phyloP scores from a whole-genome alignment of 2,888 invertebrate species.

The Aproaerema taeniolella region DNA sequence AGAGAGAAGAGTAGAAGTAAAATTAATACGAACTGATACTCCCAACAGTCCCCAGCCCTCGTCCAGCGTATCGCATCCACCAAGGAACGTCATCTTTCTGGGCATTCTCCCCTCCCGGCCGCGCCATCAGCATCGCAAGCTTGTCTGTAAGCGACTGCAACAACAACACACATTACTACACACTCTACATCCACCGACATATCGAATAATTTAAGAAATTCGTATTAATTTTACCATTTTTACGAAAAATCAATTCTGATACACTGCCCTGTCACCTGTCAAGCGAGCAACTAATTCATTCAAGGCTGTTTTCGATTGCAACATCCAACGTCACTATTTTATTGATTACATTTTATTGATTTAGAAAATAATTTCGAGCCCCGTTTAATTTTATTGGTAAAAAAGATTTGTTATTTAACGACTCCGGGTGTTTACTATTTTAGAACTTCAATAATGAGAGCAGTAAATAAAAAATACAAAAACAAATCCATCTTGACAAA shows the following conservation, averaged over 20 bases:
- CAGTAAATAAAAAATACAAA: too few species aligned
- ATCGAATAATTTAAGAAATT: conserved; percentile 30
- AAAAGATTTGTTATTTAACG: too few species aligned
- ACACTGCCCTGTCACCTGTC: conserved; percentile 60
- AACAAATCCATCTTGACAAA: too few species aligned
- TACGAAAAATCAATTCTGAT: conserved; percentile 73
- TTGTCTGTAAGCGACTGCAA: conserved; percentile 87
- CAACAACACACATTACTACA: conserved; percentile 35
- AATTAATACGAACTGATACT: conserved; percentile 84
- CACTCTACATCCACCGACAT: conserved; percentile 14
- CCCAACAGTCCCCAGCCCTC: conserved; percentile 89
- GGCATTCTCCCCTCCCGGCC: conserved; percentile 86
- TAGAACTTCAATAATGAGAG: too few species aligned
- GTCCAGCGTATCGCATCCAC: conserved; percentile 93
- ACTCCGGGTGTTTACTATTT: too few species aligned
- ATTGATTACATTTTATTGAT: too few species aligned
- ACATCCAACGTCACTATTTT: not conserved
- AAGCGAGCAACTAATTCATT: conserved; percentile 21
- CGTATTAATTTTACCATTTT: conserved; percentile 59
- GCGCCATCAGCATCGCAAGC: conserved; percentile 86
- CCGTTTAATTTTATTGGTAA: not conserved
- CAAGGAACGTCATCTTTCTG: conserved; percentile 91
- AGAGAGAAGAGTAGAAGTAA: not conserved
- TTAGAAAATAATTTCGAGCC: too few species aligned
- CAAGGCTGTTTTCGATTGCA: conserved; percentile 6